Evolutionary conservation across 2,888 invertebrate species (phyloP), one percentile per base, ranked within the genome.

Genomic region (Rhagonycha lutea): DNA sequence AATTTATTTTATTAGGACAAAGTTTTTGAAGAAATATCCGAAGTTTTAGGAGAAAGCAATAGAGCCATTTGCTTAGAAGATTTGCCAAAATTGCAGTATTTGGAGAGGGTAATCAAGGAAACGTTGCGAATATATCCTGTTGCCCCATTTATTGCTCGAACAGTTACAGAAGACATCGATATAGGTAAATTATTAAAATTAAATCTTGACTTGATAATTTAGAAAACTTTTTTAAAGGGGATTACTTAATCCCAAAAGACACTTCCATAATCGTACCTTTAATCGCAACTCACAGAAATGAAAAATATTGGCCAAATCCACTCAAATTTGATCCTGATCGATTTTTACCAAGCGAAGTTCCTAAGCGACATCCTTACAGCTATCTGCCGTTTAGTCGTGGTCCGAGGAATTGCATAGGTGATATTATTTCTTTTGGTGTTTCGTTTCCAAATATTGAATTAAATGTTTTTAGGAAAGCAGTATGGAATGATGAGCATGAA

Each of bases 301-400:
- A 89, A 78, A 84, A 84, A 74, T 85, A 89, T 73, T 92, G 91
- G 89, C 90, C 90, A 0, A 89, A 92, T 77, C 91, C 91, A 0
- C 88, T 90, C 67, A 83, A 83, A 68, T 92, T 92, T 84, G 86
- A 90, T 78, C 92, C 92, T 0, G 91, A 91, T 80, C 84, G 91
- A 71, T 92, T 92, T 82, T 82, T 90, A 24, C 89, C 90, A 0
- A 90, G 91, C 81, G 86, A 87, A 80, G 85, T 84, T 18, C 83
- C 83, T 0, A 82, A 85, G 32, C 83, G 89, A 72, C 89, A 89
- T 79, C 89, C 89, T 1, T 89, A 88, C 74, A 85, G 89, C 9
- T 90, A 82, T 80, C 84, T 90, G 79, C 88, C 90, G 0, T 90
- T 90, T 76, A 89, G 89, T 73, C 83, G 85, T 74, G 90, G 90